phyloP scores from a whole-genome alignment of 2,797 vertebrate species.

The Sebastes steindachneri region DNA sequence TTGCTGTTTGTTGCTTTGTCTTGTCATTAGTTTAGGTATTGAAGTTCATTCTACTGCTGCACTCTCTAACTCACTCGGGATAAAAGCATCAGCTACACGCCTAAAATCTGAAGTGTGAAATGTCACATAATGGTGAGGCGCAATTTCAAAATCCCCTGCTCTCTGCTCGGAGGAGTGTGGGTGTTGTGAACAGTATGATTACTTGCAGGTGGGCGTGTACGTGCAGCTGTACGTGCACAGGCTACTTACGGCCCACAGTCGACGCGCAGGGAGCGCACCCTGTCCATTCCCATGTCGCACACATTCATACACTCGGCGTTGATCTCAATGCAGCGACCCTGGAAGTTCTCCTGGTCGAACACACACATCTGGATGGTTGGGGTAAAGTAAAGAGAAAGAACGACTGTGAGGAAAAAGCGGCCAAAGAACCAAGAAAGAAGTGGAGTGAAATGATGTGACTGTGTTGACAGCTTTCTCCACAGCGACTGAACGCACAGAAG shows the following conservation, averaged over 20 bases:
- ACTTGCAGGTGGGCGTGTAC: constrained; percentile 2
- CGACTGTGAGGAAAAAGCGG: neutral
- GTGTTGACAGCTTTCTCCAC: neutral
- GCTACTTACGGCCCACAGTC: constrained; percentile 83
- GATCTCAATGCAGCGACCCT: constrained; percentile 84
- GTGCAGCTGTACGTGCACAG: neutral
- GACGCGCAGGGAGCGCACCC: constrained; percentile 81
- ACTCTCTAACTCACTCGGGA: constrained; percentile 10
- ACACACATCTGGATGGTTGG: constrained; percentile 71
- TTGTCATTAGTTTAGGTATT: neutral
- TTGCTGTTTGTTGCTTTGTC: constrained; percentile 1
- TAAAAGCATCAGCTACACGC: constrained; percentile 52
- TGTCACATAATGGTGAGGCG: constrained; percentile 43
- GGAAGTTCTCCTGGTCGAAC: constrained; percentile 86
- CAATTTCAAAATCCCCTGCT: constrained; percentile 30
- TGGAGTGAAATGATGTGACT: neutral
- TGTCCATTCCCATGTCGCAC: constrained; percentile 83
- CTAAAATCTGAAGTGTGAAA: constrained; percentile 41
- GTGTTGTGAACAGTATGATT: constrained; percentile 9
- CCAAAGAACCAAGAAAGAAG: neutral
- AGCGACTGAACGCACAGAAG: neutral
- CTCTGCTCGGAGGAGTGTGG: constrained; percentile 30
- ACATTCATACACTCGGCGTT: constrained; percentile 80
- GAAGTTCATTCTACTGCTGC: constrained; percentile 25
- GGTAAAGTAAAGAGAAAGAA: neutral